Percentiles rank a stretch among this genome's conserved stretches.
These are phyloP conservation scores for Mycetomoellerius zeteki DNA, from an alignment of 1,140 invertebrate genomes.

Conservation along the genomic window DNA sequence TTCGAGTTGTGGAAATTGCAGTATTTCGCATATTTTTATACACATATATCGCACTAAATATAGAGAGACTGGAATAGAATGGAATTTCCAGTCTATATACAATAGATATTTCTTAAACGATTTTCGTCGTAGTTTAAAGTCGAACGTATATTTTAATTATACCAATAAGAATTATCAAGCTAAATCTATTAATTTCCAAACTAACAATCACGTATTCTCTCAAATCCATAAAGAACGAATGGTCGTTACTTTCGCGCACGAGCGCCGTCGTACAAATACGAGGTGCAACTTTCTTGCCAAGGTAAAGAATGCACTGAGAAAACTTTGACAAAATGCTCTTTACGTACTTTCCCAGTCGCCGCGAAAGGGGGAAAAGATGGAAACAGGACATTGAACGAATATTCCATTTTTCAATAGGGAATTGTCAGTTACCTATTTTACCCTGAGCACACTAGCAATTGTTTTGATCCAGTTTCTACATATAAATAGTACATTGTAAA, in stretches of 20 bases:
- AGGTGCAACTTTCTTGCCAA: conserved; percentile 40
- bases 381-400: conserved; percentile 60
- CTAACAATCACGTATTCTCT: conserved; percentile 31
- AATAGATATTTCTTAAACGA: not conserved
- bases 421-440: not conserved
- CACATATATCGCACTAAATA: not conserved
- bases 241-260: conserved; percentile 32
- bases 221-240: conserved; percentile 19
- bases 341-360: conserved; percentile 42
- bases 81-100: conserved; percentile 8
- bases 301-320: conserved; percentile 50
- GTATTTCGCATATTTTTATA: conserved; percentile 51
- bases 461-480: conserved; percentile 1
- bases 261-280: conserved; percentile 34
- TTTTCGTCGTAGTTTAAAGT: conserved; percentile 3
- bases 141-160: not conserved
- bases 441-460: not conserved
- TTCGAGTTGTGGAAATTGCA: conserved; percentile 37
- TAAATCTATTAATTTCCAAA: conserved; percentile 34
- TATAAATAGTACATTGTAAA: not conserved
- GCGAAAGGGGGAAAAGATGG: conserved; percentile 7
- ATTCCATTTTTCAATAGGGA: conserved; percentile 46
- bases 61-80: not conserved
- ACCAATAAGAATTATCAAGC: not conserved
- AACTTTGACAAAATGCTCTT: conserved; percentile 63